Conservation (phyloP, 1,140 invertebrate genomes). For the Papilio xuthus region DNA sequence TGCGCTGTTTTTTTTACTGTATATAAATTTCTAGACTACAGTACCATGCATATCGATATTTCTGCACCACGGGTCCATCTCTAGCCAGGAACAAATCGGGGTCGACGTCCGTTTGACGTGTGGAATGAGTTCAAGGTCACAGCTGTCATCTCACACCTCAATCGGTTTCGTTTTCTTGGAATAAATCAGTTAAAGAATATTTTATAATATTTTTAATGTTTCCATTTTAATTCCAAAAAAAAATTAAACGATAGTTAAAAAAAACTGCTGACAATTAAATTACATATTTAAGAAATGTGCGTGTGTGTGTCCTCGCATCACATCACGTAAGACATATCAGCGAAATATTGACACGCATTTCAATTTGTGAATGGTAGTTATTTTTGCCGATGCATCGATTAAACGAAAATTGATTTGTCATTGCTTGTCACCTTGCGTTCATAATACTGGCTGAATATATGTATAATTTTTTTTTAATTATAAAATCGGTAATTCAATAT, state of each 20-base stretch:
- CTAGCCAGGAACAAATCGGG: conserved; percentile 39
- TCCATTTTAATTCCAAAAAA: background rate
- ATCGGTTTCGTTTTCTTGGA: conserved; percentile 2
- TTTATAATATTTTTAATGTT: background rate
- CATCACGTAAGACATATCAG: background rate
- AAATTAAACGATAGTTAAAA: no score
- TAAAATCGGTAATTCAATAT: no score
- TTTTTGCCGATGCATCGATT: background rate
- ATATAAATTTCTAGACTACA: background rate
- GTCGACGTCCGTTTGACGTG: conserved; percentile 39
- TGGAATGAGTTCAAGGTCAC: conserved; percentile 38
- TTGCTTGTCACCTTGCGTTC: background rate
- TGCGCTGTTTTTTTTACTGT: background rate
- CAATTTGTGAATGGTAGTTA: background rate
- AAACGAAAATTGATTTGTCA: background rate
- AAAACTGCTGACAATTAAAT: background rate
- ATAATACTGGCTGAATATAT: background rate
- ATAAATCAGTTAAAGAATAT: background rate
- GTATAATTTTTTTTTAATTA: no score
- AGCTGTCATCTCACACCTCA: conserved; percentile 21
- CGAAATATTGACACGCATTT: conserved; percentile 8
- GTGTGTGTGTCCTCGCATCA: background rate
- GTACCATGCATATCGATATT: background rate
- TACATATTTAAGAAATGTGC: background rate
- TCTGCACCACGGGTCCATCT: conserved; percentile 29